phyloP scores from a whole-genome alignment of 2,888 invertebrate genomes.

The Harpagoxenus sublaevis region DNA sequence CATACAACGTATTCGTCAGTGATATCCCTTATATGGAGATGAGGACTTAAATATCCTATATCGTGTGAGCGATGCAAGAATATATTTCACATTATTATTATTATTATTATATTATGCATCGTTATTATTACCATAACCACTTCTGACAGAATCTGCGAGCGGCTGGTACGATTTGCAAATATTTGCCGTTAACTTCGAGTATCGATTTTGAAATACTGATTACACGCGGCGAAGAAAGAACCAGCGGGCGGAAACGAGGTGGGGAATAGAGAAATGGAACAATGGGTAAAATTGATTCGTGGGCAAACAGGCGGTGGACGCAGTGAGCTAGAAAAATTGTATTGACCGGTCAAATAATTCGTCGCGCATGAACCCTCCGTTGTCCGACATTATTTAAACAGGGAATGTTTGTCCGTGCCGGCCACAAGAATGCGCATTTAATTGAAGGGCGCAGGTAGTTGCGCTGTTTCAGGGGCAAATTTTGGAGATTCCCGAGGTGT shows the following conservation, averaged over 20 bases:
- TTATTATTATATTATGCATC: neutral
- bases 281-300: conserved; percentile 24
- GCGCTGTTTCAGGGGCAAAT: neutral
- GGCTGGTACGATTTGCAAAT: conserved; percentile 15
- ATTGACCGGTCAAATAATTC: conserved; percentile 30
- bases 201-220: conserved; percentile 36
- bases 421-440: neutral
- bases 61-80: neutral
- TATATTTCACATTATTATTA: neutral
- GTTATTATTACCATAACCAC: neutral
- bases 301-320: conserved; percentile 5
- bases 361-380: neutral
- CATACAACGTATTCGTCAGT: neutral
- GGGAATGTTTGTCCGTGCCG: neutral
- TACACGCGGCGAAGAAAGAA: neutral
- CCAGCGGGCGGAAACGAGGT: neutral
- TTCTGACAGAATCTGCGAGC: neutral
- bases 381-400: conserved; percentile 7
- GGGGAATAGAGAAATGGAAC: neutral
- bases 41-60: neutral
- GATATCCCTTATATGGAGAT: neutral
- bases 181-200: conserved; percentile 22
- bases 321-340: conserved; percentile 20
- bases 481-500: conserved; percentile 1
- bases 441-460: too few relatives aligned